A percentile compares a stretch with the other conserved stretches of the same genome.
phyloP scores from a whole-genome alignment of 2,888 invertebrate genomes.

The Adineta ricciae region DNA sequence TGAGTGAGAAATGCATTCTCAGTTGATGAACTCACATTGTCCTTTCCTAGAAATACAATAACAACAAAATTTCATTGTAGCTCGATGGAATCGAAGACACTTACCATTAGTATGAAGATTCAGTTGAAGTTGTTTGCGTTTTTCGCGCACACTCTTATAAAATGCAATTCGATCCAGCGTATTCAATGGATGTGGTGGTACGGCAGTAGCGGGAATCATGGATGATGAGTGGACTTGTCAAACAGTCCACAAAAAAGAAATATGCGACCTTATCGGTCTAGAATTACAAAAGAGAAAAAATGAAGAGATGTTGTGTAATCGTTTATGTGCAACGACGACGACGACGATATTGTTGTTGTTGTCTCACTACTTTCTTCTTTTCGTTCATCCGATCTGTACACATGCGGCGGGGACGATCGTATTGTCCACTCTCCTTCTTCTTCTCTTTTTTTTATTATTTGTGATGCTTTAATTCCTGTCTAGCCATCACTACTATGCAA shows the following conservation, averaged over 20 bases:
- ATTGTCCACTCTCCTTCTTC: neutral
- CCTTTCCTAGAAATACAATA: neutral
- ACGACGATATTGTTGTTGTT: neutral
- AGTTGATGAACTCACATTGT: neutral
- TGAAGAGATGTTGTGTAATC: neutral
- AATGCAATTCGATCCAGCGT: neutral
- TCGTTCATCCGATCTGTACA: neutral
- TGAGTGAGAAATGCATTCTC: conserved; percentile 7
- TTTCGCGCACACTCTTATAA: conserved; percentile 3
- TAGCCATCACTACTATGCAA: neutral
- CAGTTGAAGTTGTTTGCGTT: conserved; percentile 7
- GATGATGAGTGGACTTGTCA: neutral
- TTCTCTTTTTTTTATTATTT: neutral
- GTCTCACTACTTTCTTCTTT: neutral
- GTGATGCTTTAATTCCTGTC: conserved; percentile 21
- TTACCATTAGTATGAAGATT: neutral
- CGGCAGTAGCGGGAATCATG: conserved; percentile 10
- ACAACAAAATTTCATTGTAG: neutral
- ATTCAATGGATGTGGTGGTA: neutral
- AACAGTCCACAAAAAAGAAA: neutral
- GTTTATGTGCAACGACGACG: neutral
- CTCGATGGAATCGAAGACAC: neutral
- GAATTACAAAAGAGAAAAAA: neutral
- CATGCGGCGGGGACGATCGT: neutral
- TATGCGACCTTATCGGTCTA: conserved; percentile 6